Evolutionary conservation across 2,113 vertebrate species (phyloP).

Genomic region (Sarotherodon lohbergeri): DNA sequence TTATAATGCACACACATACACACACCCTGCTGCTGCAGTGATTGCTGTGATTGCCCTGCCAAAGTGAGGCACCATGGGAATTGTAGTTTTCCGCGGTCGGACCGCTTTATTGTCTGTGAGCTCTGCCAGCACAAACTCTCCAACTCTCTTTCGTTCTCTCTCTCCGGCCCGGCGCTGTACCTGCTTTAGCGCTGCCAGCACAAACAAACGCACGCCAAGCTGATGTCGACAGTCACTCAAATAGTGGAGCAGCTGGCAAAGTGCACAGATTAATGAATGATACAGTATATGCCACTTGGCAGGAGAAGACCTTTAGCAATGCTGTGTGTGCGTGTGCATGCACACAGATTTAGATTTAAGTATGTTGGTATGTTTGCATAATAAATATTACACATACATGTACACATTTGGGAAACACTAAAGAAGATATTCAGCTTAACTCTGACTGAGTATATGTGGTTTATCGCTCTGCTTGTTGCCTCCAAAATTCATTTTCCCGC

Average conservation of each 20-base stretch:
- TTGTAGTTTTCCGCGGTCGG: constrained; percentile 60
- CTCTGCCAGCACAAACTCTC: constrained; percentile 22
- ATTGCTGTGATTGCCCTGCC: constrained; percentile 19
- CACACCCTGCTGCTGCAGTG: not conserved
- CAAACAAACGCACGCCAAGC: constrained; percentile 47
- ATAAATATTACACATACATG: not conserved
- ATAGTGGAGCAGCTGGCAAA: constrained; percentile 21
- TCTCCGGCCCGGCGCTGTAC: constrained; percentile 36
- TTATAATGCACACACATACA: not conserved
- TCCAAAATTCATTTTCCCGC: not conserved
- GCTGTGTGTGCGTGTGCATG: not conserved
- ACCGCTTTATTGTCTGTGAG: constrained; percentile 27
- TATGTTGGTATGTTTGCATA: not conserved
- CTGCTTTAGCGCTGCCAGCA: constrained; percentile 42
- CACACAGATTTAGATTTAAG: not conserved
- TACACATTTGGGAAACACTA: not conserved
- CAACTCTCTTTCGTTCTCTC: not conserved
- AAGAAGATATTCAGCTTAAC: not conserved
- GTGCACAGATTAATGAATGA: constrained; percentile 22
- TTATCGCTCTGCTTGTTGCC: not conserved
- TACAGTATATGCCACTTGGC: constrained; percentile 17
- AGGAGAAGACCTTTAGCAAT: not conserved
- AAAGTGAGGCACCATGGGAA: constrained; percentile 61
- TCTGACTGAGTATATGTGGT: not conserved
- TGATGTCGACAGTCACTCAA: constrained; percentile 54